Conservation (phyloP, 2,113 vertebrate species). For the Jacana jacana region DNA sequence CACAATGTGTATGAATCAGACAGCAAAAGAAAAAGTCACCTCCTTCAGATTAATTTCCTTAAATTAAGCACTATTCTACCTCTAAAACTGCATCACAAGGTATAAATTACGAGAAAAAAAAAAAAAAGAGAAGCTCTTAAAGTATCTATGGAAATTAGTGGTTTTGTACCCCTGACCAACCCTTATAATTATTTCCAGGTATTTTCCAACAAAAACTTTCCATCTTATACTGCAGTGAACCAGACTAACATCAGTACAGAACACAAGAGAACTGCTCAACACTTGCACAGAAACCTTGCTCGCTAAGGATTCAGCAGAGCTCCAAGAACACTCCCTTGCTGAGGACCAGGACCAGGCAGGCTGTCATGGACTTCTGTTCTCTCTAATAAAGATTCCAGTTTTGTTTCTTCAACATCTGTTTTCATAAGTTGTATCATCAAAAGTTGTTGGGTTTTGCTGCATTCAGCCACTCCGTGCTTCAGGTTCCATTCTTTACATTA, state of each 20-base stretch:
- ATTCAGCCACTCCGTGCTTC: not conserved
- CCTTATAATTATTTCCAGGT: not conserved
- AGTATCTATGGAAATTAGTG: not conserved
- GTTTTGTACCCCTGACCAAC: not conserved
- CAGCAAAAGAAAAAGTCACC: not conserved
- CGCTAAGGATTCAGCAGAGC: not conserved
- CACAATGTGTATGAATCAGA: conserved; percentile 35
- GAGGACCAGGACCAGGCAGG: not conserved
- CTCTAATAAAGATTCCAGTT: not conserved
- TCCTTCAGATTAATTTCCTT: conserved; percentile 40
- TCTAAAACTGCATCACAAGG: not conserved
- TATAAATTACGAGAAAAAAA: not conserved
- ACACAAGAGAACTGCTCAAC: not conserved
- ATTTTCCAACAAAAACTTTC: not conserved
- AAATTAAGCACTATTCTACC: not conserved
- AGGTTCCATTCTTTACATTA: not conserved
- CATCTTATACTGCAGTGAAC: not conserved
- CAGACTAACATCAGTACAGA: not conserved
- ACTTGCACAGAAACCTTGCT: not conserved
- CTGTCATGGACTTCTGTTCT: not conserved
- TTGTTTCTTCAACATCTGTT: not conserved
- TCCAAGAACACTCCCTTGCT: not conserved
- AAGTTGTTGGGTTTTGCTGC: not conserved
- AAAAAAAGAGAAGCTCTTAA: not conserved
- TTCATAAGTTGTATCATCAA: not conserved